Evolutionary conservation across 2,888 invertebrate genomes (phyloP), one percentile per base, ranked within the genome.

Genomic region (Drosophila nr. perissopoda): DNA sequence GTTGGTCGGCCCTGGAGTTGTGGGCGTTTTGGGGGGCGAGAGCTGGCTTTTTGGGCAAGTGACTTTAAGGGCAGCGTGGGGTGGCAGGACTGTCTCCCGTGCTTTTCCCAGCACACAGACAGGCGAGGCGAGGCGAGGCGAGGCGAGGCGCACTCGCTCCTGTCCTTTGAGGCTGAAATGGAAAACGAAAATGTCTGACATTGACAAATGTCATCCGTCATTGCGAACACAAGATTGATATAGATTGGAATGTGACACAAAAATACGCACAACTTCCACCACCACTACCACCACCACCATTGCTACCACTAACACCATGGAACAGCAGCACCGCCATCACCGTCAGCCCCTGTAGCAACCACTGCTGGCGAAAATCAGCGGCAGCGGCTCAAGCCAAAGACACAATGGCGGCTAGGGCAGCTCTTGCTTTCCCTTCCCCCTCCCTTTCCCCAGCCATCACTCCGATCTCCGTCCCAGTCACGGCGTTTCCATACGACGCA

Each of bases 201-300:
- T 93, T 93, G 93, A 93, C 92, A 92, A 93, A 93, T 93, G 91
- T 89, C 92, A 93, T 93, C 93, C 93, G 93, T 93, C 93, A 93
- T 92, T 93, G 93, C 92, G 92, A 93, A 93, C 93, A 93, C 88
- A 93, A 93, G 93, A 93, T 93, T 93, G 93, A 93, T 93, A 92
- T 93, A 92, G 93, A 93, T 93, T 93, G 93, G 92, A 93, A 92
- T 92, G 92, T 93, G 93, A 93, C 93, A 92, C 88, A 93, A 92
- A 92, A 91, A 91, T 86, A 91, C 90, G 84, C 91, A 91, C 86
- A 82, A 91, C 79, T 78, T 76, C 82, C 82, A 83, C 78, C 72
- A 74, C 67, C 77, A 70, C 40, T 58, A 56, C 8, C 49, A 54
- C 21, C 65, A 63, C 34, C 53, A 66, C 62, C 78, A 52, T 65